These are phyloP conservation scores for Burhinus bistriatus DNA, from an alignment of 2,113 vertebrate species.

Conservation along the genomic window DNA sequence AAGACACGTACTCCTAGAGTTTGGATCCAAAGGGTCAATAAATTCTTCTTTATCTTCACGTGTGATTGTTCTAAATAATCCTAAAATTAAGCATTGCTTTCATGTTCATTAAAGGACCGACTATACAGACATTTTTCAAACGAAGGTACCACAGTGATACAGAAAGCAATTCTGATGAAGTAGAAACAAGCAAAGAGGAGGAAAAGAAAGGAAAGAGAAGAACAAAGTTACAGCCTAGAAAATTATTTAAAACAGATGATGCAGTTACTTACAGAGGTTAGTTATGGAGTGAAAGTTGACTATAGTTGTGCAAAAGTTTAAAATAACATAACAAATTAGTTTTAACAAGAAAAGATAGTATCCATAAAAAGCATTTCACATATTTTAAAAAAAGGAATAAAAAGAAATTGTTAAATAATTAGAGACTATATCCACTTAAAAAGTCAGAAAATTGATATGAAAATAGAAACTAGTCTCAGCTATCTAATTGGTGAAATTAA, in stretches of 20 bases:
- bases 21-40: neutral
- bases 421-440: neutral
- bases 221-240: conserved; percentile 54
- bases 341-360: neutral
- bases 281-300: neutral
- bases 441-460: neutral
- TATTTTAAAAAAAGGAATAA: neutral
- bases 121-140: conserved; percentile 41
- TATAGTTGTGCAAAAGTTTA: neutral
- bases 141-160: conserved; percentile 30
- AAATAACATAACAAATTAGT: neutral
- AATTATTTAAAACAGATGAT: conserved; percentile 55
- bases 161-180: conserved; percentile 49
- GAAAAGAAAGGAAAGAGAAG: conserved; percentile 8
- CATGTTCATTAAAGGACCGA: conserved; percentile 44
- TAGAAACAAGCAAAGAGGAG: neutral
- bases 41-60: neutral
- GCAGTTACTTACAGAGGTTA: conserved; percentile 51
- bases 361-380: neutral
- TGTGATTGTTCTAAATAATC: neutral
- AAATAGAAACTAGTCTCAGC: neutral
- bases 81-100: neutral
- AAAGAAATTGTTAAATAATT: neutral
- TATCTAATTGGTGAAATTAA: neutral
- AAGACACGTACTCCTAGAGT: neutral